phyloP scores from a whole-genome alignment of 2,797 vertebrate genomes.

The Melopsittacus undulatus region DNA sequence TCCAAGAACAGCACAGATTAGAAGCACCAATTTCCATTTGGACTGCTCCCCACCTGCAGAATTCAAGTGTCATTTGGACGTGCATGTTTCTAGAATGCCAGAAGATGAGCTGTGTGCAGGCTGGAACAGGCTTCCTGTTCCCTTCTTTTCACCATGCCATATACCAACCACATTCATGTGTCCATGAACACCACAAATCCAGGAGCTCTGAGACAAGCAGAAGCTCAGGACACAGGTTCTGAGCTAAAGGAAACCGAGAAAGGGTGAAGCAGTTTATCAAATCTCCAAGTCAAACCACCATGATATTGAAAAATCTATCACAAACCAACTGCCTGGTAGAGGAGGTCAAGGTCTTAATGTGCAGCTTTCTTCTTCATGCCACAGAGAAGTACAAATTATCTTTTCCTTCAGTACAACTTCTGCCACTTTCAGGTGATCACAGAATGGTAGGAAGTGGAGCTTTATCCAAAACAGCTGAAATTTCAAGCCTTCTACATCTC shows the following conservation, averaged over 20 bases:
- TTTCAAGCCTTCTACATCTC: neutral
- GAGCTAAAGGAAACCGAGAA: neutral
- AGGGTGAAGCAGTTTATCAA: neutral
- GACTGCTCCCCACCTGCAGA: neutral
- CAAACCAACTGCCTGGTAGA: rapidly evolving
- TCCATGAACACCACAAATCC: neutral
- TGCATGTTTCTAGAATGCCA: neutral
- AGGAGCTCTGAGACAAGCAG: rapidly evolving
- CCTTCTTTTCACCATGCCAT: neutral
- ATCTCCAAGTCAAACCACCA: neutral
- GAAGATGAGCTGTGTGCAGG: neutral
- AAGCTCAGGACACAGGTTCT: rapidly evolving
- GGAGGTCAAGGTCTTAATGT: neutral
- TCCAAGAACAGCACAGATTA: neutral
- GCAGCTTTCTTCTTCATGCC: neutral
- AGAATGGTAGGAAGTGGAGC: rapidly evolving
- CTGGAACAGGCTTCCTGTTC: neutral
- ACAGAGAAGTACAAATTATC: neutral
- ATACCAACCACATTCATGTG: neutral
- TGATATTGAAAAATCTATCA: neutral
- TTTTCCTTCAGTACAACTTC: neutral
- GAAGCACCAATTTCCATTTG: neutral
- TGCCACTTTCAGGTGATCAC: neutral
- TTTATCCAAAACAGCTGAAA: neutral
- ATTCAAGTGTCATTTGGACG: neutral